Conservation (phyloP, 2,113 vertebrate species). For the Glaucomys volans region DNA sequence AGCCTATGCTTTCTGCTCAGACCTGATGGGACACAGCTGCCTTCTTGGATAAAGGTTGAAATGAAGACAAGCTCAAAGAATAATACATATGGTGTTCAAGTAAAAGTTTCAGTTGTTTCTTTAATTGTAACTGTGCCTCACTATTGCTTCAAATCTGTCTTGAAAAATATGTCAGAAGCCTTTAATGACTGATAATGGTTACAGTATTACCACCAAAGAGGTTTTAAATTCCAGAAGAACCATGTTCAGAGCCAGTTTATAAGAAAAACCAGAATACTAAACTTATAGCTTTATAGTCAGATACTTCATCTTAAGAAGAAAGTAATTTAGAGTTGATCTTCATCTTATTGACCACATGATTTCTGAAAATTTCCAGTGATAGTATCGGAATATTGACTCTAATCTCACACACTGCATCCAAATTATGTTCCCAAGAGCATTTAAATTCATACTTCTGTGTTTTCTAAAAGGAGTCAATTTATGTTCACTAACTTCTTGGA, state of each 20-base stretch:
- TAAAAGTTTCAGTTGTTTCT: background rate
- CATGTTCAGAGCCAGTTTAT: background rate
- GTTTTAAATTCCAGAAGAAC: background rate
- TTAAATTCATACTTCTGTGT: background rate
- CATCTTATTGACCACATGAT: background rate
- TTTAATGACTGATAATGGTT: background rate
- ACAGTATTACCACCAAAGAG: background rate
- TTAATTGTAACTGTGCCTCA: background rate
- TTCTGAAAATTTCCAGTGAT: background rate
- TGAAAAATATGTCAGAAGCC: background rate
- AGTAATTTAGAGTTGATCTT: background rate
- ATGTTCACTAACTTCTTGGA: background rate
- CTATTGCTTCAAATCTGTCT: background rate
- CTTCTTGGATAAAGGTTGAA: background rate
- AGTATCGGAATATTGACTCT: background rate
- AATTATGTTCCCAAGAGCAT: background rate
- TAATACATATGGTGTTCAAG: fast-evolving
- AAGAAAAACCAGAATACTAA: background rate
- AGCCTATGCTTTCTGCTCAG: background rate
- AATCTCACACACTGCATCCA: background rate
- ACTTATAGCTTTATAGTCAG: background rate
- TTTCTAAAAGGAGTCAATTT: background rate
- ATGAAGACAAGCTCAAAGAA: background rate
- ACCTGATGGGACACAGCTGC: background rate
- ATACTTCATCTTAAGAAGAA: background rate